Percentiles rank a stretch among this genome's conserved stretches.
Evolutionary conservation across 2,888 invertebrate species (phyloP).

Genomic region (Ennomos quercinarius): DNA sequence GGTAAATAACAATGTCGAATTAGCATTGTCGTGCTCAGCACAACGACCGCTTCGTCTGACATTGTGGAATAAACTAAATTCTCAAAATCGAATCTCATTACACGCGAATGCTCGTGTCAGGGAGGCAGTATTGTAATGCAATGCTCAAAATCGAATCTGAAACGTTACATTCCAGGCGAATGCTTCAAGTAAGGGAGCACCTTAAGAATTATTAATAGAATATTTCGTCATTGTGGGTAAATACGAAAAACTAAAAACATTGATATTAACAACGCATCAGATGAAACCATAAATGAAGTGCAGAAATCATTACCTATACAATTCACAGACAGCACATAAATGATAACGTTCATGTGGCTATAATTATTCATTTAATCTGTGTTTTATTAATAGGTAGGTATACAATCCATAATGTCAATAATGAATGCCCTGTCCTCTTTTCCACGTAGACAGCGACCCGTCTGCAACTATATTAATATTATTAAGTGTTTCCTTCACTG

Average conservation of each 20-base stretch:
- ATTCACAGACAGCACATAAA: conserved; percentile 8
- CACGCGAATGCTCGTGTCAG: too few species aligned
- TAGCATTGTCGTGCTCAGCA: too few species aligned
- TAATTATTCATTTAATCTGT: conserved; percentile 31
- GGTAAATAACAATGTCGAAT: too few species aligned
- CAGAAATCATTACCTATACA: conserved; percentile 6
- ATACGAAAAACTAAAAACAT: conserved; percentile 1
- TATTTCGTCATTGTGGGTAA: background rate
- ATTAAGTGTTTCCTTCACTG: conserved; percentile 60
- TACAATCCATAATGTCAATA: conserved; percentile 31
- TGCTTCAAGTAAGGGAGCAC: too few species aligned
- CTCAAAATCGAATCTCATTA: too few species aligned
- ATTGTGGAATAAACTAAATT: too few species aligned
- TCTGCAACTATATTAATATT: conserved; percentile 35
- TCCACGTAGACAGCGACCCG: conserved; percentile 31
- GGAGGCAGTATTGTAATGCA: too few species aligned
- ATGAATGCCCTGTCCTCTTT: conserved; percentile 29
- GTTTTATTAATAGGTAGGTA: conserved; percentile 29
- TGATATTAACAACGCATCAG: background rate
- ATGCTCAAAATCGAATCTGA: too few species aligned
- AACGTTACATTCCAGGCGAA: too few species aligned
- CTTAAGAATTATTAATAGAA: too few species aligned
- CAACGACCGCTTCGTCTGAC: too few species aligned
- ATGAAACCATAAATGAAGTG: conserved; percentile 8
- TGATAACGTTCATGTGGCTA: conserved; percentile 21